A percentile compares a stretch with the other conserved stretches of the same genome.
These are phyloP conservation scores for Mobula birostris DNA, from an alignment of 2,113 vertebrate genomes.

Conservation along the genomic window DNA sequence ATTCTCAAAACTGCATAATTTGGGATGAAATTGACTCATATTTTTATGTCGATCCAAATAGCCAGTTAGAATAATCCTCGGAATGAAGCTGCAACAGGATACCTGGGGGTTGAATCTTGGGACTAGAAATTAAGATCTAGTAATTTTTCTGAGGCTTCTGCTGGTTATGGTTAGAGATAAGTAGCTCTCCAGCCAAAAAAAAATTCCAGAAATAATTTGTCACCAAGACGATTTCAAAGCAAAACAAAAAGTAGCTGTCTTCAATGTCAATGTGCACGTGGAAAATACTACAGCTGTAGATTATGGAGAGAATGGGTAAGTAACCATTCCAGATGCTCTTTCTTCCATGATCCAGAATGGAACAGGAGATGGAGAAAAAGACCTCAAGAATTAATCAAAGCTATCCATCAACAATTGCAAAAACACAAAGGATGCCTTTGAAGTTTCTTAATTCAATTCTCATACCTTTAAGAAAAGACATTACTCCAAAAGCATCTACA, in stretches of 20 bases:
- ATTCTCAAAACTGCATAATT: too few relatives aligned
- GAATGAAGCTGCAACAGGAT: background rate
- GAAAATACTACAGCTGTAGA: background rate
- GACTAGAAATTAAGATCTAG: background rate
- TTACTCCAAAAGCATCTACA: background rate
- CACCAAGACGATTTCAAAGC: background rate
- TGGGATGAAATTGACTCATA: too few relatives aligned
- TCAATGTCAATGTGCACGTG: background rate
- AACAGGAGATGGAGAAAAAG: background rate
- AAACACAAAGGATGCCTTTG: slow-evolving; percentile 7
- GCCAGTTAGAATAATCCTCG: background rate
- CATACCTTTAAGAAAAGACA: background rate
- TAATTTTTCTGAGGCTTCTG: background rate
- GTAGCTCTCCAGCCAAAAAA: background rate
- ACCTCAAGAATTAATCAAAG: slow-evolving; percentile 31
- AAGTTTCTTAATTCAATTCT: slow-evolving; percentile 27
- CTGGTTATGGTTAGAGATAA: background rate
- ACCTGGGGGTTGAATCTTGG: background rate
- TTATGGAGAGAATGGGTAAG: background rate
- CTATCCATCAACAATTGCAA: slow-evolving; percentile 20
- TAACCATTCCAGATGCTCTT: background rate
- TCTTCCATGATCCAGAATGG: slow-evolving; percentile 2
- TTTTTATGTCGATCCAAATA: background rate
- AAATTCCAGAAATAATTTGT: background rate
- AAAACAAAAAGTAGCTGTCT: background rate